A percentile compares a stretch with the other conserved stretches of the same genome.
Conservation (phyloP, 2,113 vertebrate species). For the Hippocampus guttulatus region DNA sequence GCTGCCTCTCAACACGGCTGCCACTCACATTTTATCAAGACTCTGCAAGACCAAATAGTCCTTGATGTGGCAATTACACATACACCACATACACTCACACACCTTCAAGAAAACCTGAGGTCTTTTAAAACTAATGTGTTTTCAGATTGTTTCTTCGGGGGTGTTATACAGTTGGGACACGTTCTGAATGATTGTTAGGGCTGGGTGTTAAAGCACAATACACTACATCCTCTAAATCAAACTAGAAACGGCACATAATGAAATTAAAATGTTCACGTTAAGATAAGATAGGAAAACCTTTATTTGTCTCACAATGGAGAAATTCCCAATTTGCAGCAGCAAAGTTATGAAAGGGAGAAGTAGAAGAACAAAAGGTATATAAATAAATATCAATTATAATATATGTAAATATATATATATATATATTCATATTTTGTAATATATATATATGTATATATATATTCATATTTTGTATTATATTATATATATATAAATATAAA, state of each 20-base stretch:
- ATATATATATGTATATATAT: no score
- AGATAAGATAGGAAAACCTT: no score
- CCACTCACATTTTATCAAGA: constrained; percentile 56
- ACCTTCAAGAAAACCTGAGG: constrained; percentile 45
- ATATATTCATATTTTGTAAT: no score
- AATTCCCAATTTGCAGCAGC: no score
- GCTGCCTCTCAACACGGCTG: constrained; percentile 60
- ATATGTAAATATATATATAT: no score
- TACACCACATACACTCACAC: constrained; percentile 13
- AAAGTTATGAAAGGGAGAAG: no score
- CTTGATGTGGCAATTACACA: constrained; percentile 41
- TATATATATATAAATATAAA: no score
- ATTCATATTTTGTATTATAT: no score
- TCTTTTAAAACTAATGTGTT: constrained; percentile 44
- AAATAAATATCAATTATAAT: no score
- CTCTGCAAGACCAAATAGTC: constrained; percentile 44
- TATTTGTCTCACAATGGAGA: no score
- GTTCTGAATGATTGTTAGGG: constrained; percentile 7
- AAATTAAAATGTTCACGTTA: background rate
- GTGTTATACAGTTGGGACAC: constrained; percentile 42
- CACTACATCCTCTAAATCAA: background rate
- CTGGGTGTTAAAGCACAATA: constrained; percentile 6
- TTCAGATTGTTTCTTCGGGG: constrained; percentile 36
- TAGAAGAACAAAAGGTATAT: no score
- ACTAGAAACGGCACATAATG: background rate